Percentiles rank a stretch among this genome's conserved stretches.
phyloP scores from a whole-genome alignment of 2,113 vertebrate species.

The Centropus bengalensis region DNA sequence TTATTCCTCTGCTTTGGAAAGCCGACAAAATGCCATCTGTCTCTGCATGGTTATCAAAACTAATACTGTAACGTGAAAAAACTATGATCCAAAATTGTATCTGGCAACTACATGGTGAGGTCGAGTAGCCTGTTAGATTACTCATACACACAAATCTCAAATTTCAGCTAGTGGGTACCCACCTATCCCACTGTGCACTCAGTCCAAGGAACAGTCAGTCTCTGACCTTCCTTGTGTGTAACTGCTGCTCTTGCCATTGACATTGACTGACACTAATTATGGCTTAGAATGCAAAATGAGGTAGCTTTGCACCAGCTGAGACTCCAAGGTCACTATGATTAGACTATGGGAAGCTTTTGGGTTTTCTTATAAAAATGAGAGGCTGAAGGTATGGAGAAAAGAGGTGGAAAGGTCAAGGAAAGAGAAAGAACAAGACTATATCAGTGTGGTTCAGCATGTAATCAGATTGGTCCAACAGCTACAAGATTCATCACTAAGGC shows the following conservation, averaged over 20 bases:
- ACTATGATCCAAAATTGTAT: slow-evolving; percentile 59
- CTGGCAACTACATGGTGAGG: slow-evolving; percentile 49
- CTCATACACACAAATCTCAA: background rate
- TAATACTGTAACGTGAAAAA: slow-evolving; percentile 75
- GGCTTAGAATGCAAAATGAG: slow-evolving; percentile 67
- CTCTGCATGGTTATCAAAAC: slow-evolving; percentile 82
- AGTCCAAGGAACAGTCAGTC: slow-evolving; percentile 2
- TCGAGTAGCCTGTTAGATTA: slow-evolving; percentile 9
- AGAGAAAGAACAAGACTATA: slow-evolving; percentile 25
- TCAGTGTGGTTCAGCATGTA: slow-evolving; percentile 20
- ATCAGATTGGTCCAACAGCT: background rate
- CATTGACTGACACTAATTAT: slow-evolving; percentile 70
- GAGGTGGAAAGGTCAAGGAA: slow-evolving; percentile 31
- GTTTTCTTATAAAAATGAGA: slow-evolving; percentile 39
- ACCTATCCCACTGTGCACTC: background rate
- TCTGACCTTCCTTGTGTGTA: slow-evolving; percentile 23
- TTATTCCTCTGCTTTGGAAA: slow-evolving; percentile 82
- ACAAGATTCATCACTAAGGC: slow-evolving; percentile 3
- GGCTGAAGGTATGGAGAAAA: slow-evolving; percentile 33
- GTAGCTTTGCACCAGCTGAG: slow-evolving; percentile 50
- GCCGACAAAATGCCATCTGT: slow-evolving; percentile 83
- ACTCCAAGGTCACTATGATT: slow-evolving; percentile 65
- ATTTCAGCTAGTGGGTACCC: background rate
- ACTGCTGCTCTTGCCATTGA: slow-evolving; percentile 46
- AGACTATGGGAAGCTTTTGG: slow-evolving; percentile 30